Conservation (phyloP, 2,888 invertebrate genomes). For the Temnothorax ravouxi region DNA sequence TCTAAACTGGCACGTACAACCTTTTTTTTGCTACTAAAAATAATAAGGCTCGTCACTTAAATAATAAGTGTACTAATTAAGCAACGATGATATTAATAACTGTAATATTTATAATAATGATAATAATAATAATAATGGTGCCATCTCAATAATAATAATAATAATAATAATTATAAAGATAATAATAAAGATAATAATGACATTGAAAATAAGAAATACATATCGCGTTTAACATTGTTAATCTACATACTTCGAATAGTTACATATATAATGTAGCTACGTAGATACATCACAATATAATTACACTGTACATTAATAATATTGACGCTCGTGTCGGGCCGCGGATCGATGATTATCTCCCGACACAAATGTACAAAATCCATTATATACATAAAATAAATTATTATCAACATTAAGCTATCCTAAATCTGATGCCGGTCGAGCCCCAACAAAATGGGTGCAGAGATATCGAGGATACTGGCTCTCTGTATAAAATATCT, state of each 20-base stretch:
- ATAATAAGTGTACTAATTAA: constrained; percentile 67
- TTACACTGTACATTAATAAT: constrained; percentile 86
- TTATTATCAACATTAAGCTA: constrained; percentile 86
- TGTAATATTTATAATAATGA: constrained; percentile 64
- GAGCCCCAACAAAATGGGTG: constrained; percentile 74
- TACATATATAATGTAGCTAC: constrained; percentile 82
- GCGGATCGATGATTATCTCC: constrained; percentile 73
- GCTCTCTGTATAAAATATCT: constrained; percentile 72
- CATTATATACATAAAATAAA: constrained; percentile 86
- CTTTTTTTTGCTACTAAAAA: constrained; percentile 76
- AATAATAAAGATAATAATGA: constrained; percentile 70
- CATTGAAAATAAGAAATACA: constrained; percentile 75
- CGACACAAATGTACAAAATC: constrained; percentile 84
- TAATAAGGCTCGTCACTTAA: constrained; percentile 75
- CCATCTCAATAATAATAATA: constrained; percentile 67
- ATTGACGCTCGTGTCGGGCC: constrained; percentile 78
- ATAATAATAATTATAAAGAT: constrained; percentile 65
- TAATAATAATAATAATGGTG: constrained; percentile 62
- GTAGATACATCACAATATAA: constrained; percentile 86
- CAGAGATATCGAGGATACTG: constrained; percentile 84
- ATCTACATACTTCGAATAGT: constrained; percentile 74
- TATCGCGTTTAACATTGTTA: constrained; percentile 74
- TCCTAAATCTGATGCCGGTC: constrained; percentile 78
- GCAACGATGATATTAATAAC: constrained; percentile 61
- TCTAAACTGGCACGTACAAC: constrained; percentile 82